A percentile compares a stretch with the other conserved stretches of the same genome.
phyloP scores from a whole-genome alignment of 2,888 invertebrate genomes.

The Phortica okadai region DNA sequence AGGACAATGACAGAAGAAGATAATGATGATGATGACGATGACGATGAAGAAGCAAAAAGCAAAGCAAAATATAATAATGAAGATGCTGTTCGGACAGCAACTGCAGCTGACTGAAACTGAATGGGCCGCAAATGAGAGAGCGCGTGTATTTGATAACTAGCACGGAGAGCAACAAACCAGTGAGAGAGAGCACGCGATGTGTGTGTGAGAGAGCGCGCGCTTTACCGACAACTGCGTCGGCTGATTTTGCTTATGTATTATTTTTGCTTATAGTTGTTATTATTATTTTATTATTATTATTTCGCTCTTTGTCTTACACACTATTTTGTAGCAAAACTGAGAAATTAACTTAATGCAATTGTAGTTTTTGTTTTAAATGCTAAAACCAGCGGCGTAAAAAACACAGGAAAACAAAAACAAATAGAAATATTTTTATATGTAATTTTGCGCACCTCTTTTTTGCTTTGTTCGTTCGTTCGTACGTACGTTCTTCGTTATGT shows the following conservation, averaged over 20 bases:
- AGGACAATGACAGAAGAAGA: constrained; percentile 50
- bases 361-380: too few relatives aligned
- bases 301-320: constrained; percentile 32
- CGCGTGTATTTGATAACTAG: background rate
- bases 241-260: constrained; percentile 30
- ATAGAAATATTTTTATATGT: background rate
- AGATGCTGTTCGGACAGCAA: background rate
- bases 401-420: background rate
- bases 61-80: constrained; percentile 7
- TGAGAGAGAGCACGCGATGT: background rate
- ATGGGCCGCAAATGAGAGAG: too few relatives aligned
- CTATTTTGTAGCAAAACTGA: too few relatives aligned
- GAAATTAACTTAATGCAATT: too few relatives aligned
- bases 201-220: too few relatives aligned
- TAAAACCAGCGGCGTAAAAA: too few relatives aligned
- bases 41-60: constrained; percentile 10
- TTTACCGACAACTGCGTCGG: background rate
- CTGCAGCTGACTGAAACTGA: constrained; percentile 21
- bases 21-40: background rate
- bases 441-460: constrained; percentile 1
- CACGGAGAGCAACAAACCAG: background rate
- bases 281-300: constrained; percentile 34
- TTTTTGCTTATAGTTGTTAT: too few relatives aligned
- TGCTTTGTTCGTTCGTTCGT: background rate
- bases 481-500: background rate